Conservation (phyloP, 2,113 vertebrate genomes). For the Odocoileus virginianus region DNA sequence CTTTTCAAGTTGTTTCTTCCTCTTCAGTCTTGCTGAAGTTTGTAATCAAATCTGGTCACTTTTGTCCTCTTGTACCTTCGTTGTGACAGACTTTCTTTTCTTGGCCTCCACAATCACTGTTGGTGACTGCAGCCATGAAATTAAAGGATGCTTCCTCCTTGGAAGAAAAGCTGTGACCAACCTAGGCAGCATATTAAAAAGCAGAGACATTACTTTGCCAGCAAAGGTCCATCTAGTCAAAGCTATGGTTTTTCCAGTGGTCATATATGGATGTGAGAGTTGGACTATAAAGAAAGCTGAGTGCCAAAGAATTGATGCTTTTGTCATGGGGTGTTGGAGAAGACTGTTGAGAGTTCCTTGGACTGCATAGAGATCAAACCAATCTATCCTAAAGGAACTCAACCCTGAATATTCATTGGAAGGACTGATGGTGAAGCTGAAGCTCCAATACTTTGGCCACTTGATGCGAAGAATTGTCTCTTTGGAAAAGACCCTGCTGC, state of each 20-base stretch:
- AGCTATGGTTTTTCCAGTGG: neutral
- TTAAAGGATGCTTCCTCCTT: neutral
- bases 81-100: neutral
- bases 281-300: neutral
- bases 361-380: neutral
- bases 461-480: neutral
- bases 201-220: neutral
- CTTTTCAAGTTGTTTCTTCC: neutral
- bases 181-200: neutral
- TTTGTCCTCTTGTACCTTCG: neutral
- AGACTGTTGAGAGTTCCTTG: neutral
- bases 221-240: neutral
- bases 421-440: neutral
- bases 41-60: neutral
- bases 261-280: neutral
- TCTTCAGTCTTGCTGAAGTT: neutral
- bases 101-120: neutral
- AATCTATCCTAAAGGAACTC: neutral
- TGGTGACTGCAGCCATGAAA: neutral
- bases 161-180: neutral
- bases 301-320: neutral
- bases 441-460: neutral
- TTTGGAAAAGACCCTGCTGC: neutral
- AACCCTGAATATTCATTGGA: neutral
- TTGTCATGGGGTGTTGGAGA: neutral